Conservation (phyloP, 2,797 vertebrate species). For the Strix occidentalis region DNA sequence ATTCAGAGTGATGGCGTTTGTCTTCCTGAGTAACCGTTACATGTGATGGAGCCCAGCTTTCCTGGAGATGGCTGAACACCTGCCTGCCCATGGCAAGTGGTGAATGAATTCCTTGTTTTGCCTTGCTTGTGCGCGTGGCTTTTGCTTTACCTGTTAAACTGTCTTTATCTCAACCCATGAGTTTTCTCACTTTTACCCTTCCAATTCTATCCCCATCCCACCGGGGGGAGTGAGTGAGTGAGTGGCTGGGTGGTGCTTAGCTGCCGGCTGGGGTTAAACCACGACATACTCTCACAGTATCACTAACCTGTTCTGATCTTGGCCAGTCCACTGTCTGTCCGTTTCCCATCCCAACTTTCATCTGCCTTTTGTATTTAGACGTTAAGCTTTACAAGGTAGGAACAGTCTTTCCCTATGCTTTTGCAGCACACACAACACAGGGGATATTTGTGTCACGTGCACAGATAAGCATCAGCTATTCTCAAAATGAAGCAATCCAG, state of each 20-base stretch:
- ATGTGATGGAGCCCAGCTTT: background rate
- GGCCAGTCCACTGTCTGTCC: background rate
- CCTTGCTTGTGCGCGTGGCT: fast-evolving
- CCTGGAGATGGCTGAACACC: background rate
- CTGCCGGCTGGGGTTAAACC: background rate
- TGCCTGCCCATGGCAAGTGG: background rate
- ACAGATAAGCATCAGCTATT: background rate
- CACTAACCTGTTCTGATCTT: background rate
- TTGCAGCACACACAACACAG: background rate
- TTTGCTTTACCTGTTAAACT: background rate
- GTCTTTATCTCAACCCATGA: background rate
- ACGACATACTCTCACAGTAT: background rate
- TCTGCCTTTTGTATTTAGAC: background rate
- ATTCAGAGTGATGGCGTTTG: background rate
- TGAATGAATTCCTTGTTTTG: background rate
- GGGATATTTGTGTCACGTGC: background rate
- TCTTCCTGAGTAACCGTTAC: background rate
- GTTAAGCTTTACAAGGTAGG: background rate
- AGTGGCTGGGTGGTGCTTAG: background rate
- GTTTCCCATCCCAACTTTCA: background rate
- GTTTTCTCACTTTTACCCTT: background rate
- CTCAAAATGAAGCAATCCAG: background rate
- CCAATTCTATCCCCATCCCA: background rate
- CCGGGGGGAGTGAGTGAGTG: fast-evolving
- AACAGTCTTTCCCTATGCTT: background rate